These are phyloP conservation scores for Candidula unifasciata DNA, from an alignment of 2,888 invertebrate species.

Conservation along the genomic window DNA sequence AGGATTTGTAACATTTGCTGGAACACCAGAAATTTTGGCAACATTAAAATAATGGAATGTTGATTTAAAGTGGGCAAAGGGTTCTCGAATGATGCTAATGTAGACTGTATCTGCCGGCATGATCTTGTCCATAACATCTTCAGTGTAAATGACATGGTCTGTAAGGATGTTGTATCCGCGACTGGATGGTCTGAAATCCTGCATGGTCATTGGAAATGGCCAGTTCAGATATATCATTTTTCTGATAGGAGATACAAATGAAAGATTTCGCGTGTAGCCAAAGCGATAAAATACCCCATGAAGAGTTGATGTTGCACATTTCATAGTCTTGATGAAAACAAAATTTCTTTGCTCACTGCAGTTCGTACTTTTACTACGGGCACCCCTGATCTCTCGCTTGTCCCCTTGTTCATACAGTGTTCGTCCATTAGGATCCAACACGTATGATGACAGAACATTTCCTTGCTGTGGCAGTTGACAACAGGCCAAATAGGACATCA, in stretches of 20 bases:
- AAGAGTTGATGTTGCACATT: conserved; percentile 75
- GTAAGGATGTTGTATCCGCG: conserved; percentile 70
- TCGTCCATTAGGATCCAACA: background rate
- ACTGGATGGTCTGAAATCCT: conserved; percentile 67
- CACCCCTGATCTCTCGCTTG: background rate
- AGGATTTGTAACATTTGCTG: conserved; percentile 54
- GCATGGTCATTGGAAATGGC: conserved; percentile 70
- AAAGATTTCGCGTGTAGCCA: conserved; percentile 67
- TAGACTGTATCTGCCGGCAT: conserved; percentile 71
- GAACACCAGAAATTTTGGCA: conserved; percentile 61
- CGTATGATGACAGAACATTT: background rate
- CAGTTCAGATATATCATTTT: conserved; percentile 73
- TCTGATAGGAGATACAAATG: conserved; percentile 70
- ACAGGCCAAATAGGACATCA: conserved; percentile 2
- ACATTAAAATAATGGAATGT: conserved; percentile 73
- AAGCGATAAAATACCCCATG: conserved; percentile 71
- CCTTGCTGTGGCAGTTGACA: background rate
- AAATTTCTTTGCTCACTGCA: conserved; percentile 61
- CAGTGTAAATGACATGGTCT: conserved; percentile 74
- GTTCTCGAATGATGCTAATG: conserved; percentile 73
- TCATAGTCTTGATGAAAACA: conserved; percentile 76
- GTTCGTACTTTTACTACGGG: background rate
- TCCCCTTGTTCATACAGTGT: conserved; percentile 4
- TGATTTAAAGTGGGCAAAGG: conserved; percentile 73
- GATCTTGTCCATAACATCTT: conserved; percentile 62